Evolutionary conservation across 2,113 vertebrate genomes (phyloP).

Genomic region (Grallaria varia): DNA sequence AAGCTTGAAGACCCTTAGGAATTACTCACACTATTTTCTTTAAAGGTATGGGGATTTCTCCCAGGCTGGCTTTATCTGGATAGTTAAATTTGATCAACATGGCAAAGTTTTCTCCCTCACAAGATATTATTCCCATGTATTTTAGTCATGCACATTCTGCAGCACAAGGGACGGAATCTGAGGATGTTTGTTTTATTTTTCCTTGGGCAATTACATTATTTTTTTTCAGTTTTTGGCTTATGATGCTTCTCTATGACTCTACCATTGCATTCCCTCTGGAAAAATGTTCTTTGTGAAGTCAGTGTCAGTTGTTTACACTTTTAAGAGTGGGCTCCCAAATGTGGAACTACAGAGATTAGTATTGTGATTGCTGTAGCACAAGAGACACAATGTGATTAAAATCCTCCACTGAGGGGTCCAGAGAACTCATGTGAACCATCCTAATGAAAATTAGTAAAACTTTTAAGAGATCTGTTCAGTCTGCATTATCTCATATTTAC

Average conservation of each 20-base stretch:
- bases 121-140: not conserved
- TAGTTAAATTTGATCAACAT: not conserved
- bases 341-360: conserved; percentile 27
- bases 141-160: not conserved
- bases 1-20: not conserved
- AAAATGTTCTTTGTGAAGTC: conserved; percentile 9
- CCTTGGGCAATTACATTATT: not conserved
- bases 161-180: not conserved
- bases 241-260: not conserved
- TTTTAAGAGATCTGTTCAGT: not conserved
- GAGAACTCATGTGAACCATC: not conserved
- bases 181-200: not conserved
- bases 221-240: not conserved
- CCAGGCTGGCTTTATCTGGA: not conserved
- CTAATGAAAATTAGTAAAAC: conserved; percentile 15
- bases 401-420: not conserved
- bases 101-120: not conserved
- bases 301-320: conserved; percentile 2
- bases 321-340: not conserved
- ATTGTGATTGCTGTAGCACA: not conserved
- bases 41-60: fast-evolving
- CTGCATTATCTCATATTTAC: not conserved
- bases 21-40: not conserved
- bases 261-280: not conserved
- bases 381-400: conserved; percentile 8